These are phyloP conservation scores for Taeniopygia guttata DNA, from an alignment of 2,797 vertebrate species.

Conservation along the genomic window DNA sequence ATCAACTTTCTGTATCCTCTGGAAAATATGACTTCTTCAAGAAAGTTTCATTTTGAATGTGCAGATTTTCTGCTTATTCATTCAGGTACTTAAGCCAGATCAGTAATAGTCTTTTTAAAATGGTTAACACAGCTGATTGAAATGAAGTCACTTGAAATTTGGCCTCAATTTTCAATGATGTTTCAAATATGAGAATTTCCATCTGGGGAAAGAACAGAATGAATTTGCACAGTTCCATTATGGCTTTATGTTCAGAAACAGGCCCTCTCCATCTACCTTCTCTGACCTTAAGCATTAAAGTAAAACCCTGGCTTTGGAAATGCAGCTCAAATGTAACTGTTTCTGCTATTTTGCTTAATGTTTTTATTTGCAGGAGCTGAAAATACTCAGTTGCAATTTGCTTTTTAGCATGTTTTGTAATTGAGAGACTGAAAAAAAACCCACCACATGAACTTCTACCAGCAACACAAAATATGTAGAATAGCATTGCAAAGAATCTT, in stretches of 20 bases:
- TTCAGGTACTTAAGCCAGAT: not conserved
- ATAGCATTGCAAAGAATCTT: not conserved
- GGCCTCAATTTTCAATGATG: not conserved
- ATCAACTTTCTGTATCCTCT: not conserved
- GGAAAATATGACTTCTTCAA: not conserved
- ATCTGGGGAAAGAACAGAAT: not conserved
- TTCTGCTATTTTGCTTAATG: not conserved
- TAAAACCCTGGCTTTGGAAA: not conserved
- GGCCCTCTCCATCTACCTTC: not conserved
- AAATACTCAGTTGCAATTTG: not conserved
- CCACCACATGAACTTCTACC: not conserved
- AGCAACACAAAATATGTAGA: not conserved
- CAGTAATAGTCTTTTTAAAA: too few species aligned
- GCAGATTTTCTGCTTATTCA: not conserved
- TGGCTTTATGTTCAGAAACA: not conserved
- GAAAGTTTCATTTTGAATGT: not conserved
- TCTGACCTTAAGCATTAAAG: not conserved
- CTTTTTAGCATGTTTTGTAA: not conserved
- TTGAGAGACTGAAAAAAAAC: not conserved
- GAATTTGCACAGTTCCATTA: not conserved
- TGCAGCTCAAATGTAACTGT: not conserved
- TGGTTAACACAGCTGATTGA: not conserved
- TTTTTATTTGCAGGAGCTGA: not conserved
- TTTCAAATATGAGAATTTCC: not conserved
- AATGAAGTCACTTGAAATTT: not conserved